phyloP scores from a whole-genome alignment of 2,113 vertebrate genomes.

The Seriola rivoliana region DNA sequence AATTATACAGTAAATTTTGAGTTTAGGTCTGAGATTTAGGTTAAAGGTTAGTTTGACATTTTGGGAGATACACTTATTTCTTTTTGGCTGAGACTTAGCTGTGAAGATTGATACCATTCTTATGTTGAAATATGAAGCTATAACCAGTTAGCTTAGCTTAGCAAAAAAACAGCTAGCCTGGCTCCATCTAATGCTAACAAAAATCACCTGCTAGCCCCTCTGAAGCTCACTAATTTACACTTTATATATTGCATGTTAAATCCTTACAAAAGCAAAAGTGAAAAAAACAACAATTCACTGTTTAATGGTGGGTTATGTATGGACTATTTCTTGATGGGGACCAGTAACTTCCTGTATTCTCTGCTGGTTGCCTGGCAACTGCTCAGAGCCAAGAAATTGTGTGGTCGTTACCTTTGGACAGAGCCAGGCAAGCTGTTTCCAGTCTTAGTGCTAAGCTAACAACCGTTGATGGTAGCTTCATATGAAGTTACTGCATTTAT shows the following conservation, averaged over 20 bases:
- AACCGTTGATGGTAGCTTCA: too few species aligned
- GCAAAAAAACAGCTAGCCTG: not conserved
- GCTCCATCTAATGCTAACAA: not conserved
- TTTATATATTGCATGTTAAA: not conserved
- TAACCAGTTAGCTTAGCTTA: too few species aligned
- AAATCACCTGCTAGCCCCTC: constrained; percentile 1
- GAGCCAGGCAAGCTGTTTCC: not conserved
- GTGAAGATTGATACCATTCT: not conserved
- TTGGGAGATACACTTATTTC: not conserved
- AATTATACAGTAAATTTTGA: not conserved
- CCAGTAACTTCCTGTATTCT: not conserved
- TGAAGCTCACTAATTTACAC: not conserved
- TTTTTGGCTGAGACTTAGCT: not conserved
- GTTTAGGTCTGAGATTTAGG: not conserved
- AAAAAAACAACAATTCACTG: not conserved
- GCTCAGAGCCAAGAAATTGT: not conserved
- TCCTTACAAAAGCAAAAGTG: not conserved
- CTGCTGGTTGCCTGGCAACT: constrained; percentile 17
- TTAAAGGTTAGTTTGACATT: not conserved
- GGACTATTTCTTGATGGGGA: not conserved
- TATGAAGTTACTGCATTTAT: not conserved
- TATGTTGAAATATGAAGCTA: not conserved
- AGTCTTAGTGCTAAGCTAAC: not conserved
- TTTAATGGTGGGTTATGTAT: not conserved
- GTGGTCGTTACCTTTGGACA: not conserved